Evolutionary conservation across 2,113 vertebrate species (phyloP).

Genomic region (Coptodon rendalli): DNA sequence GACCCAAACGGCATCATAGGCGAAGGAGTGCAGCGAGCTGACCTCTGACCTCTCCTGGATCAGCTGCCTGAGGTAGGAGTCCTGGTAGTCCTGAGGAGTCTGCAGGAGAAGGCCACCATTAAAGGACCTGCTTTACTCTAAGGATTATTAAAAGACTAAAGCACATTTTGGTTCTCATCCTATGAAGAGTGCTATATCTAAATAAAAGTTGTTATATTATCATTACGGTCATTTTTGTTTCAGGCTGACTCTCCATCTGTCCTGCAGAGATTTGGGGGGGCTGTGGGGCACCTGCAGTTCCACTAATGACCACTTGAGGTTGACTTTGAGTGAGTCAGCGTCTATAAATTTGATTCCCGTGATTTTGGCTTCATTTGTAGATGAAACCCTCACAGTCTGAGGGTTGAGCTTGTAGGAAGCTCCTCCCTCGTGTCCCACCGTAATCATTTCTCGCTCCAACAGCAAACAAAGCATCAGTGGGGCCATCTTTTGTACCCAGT

Average conservation of each 20-base stretch:
- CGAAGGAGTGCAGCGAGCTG: constrained; percentile 84
- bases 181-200: not conserved
- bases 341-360: not conserved
- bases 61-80: constrained; percentile 77
- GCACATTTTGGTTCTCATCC: not conserved
- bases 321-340: not conserved
- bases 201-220: not conserved
- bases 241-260: not conserved
- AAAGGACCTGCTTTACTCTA: not conserved
- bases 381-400: not conserved
- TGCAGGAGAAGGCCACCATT: constrained; percentile 27
- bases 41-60: constrained; percentile 65
- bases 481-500: accelerated
- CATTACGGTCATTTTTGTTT: not conserved
- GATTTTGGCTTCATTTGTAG: not conserved
- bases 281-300: not conserved
- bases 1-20: constrained; percentile 92
- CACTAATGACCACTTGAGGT: not conserved
- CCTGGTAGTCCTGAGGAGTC: constrained; percentile 86
- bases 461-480: not conserved
- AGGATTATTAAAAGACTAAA: not conserved
- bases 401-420: not conserved
- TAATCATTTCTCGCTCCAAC: not conserved
- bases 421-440: not conserved
- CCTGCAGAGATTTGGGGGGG: not conserved